Base-by-base conservation (phyloP, 2,888 invertebrate genomes). In the Linnaemya tessellans region DNA sequence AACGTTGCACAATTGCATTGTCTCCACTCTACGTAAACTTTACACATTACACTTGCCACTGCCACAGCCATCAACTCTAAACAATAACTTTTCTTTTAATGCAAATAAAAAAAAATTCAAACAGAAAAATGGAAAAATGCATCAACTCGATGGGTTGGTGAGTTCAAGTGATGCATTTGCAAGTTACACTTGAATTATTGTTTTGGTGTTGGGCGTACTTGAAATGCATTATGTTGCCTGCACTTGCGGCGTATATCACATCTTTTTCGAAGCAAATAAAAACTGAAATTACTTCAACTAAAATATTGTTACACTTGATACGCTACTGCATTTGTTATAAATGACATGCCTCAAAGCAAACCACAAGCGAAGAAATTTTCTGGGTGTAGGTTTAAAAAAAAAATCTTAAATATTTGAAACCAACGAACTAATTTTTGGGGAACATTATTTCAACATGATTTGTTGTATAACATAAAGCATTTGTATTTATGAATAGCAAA, bases 111-210 rank as follows among this genome's bases (percentile, higher is more conserved):
- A 58, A 58, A 58, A 11, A 60, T 25, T 4, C 4, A 51, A 20
- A 20, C 1, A 20, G 3, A 20, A 51, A n/a, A 10, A 41, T 41
- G 8, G 7, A 18, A 43, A 43, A 15, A 3, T 8, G 38, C 18
- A 5, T 35, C 30, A 46, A 62, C 38, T 22, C 49, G 25, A 54
- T 62, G 67, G 38, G 73, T 73, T 62, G 56, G 54, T 62, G 41
- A 84, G 77, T 78, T 81, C 64, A 75, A 85, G 78, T 79, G 84
- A 58, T 81, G 58, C 64, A 85, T 81, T 81, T 75, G 65, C 68
- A 82, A 82, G 64, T 79, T 74, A 74, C 74, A 77, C 43, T 65
- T 83, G 58, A 60, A 58, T 71, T 56, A 71, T 73, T 58, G 38
- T 70, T 18, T 30, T 51, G 22, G 35, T 41, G 58, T 3, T 41